Percentiles rank a stretch among this genome's conserved stretches.
These are phyloP conservation scores for Erythrolamprus reginae DNA, from an alignment of 2,113 vertebrate genomes.

Conservation along the genomic window DNA sequence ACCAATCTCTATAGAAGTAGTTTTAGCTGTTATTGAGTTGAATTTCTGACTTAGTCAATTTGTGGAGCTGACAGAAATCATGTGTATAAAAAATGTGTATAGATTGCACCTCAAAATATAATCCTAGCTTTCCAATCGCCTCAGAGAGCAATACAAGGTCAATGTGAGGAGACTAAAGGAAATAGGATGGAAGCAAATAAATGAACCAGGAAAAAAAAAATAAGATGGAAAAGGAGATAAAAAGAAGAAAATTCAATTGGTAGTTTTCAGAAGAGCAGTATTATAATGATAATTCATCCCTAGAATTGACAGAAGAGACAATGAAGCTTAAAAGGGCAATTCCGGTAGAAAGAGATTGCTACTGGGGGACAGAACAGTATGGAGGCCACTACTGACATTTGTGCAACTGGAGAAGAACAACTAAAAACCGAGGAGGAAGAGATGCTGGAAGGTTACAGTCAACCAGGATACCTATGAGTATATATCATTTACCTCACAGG, in stretches of 20 bases:
- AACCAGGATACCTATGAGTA: neutral
- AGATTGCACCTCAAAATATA: too few species aligned
- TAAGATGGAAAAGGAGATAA: neutral
- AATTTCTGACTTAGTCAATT: too few species aligned
- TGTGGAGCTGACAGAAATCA: too few species aligned
- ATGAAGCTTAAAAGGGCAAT: neutral
- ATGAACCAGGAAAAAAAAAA: neutral
- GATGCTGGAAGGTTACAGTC: neutral
- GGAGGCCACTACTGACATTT: neutral
- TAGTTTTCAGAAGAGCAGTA: neutral
- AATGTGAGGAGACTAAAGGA: neutral
- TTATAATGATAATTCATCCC: neutral
- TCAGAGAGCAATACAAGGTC: neutral
- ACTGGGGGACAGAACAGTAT: neutral
- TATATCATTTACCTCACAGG: neutral
- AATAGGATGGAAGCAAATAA: too few species aligned
- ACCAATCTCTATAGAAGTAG: too few species aligned
- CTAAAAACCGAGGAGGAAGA: neutral
- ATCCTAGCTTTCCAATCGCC: too few species aligned
- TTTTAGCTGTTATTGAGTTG: too few species aligned
- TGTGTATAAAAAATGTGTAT: too few species aligned
- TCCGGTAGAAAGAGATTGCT: neutral
- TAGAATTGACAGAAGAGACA: neutral
- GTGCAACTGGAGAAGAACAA: neutral
- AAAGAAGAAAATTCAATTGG: neutral